Percentiles rank a stretch among this genome's conserved stretches.
These are phyloP conservation scores for Zalophus californianus DNA, from an alignment of 2,797 vertebrate species.

Conservation along the genomic window DNA sequence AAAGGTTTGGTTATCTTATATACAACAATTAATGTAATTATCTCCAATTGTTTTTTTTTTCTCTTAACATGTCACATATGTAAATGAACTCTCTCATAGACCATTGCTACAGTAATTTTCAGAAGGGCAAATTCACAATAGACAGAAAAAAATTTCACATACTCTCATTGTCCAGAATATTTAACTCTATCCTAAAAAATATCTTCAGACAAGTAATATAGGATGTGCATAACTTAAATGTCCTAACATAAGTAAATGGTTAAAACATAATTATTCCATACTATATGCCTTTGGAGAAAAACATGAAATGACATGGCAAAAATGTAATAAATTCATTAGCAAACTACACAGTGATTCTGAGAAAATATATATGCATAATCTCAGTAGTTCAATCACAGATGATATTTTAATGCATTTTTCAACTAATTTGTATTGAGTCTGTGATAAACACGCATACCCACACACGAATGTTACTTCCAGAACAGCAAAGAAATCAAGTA, in stretches of 20 bases:
- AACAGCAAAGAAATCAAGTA: neutral
- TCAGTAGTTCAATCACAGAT: neutral
- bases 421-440: neutral
- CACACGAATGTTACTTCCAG: neutral
- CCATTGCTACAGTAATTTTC: neutral
- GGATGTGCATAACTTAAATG: neutral
- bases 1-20: neutral
- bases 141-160: neutral
- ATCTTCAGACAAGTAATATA: constrained; percentile 4
- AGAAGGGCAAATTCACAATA: constrained; percentile 35
- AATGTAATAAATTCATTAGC: neutral
- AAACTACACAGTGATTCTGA: neutral
- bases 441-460: neutral
- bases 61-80: neutral
- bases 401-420: constrained; percentile 32
- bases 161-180: neutral
- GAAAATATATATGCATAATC: neutral
- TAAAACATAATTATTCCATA: constrained; percentile 20
- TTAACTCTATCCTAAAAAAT: constrained; percentile 48
- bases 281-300: neutral
- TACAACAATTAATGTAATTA: constrained; percentile 17
- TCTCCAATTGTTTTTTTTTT: neutral
- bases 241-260: neutral
- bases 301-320: neutral
- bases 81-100: neutral